phyloP scores from a whole-genome alignment of 2,888 invertebrate species.

The Atethmia centrago region DNA sequence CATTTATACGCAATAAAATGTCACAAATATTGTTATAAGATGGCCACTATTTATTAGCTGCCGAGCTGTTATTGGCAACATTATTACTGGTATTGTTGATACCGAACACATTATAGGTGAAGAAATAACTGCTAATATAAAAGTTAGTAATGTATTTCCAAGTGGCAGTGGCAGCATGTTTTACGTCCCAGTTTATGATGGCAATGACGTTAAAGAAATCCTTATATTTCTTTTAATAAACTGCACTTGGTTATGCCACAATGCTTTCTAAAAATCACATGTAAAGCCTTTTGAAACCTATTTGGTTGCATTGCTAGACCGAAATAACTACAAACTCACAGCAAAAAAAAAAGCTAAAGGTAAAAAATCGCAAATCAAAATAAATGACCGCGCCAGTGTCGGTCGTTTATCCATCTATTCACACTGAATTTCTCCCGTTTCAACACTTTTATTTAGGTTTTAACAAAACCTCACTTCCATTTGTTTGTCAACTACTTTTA shows the following conservation, averaged over 20 bases:
- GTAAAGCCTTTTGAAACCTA: not conserved
- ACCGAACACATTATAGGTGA: conserved; percentile 34
- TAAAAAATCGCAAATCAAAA: conserved; percentile 56
- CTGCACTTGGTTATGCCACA: not conserved
- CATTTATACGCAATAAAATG: conserved; percentile 64
- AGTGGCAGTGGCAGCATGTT: not conserved
- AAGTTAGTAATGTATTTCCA: conserved; percentile 32
- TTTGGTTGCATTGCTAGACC: not conserved
- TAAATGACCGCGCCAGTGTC: conserved; percentile 31
- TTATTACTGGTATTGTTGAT: conserved; percentile 52
- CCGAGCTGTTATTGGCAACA: conserved; percentile 50
- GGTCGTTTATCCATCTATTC: conserved; percentile 54
- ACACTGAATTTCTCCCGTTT: conserved; percentile 33
- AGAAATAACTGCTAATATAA: conserved; percentile 34
- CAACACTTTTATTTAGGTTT: conserved; percentile 41
- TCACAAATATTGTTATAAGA: conserved; percentile 50
- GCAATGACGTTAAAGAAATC: not conserved
- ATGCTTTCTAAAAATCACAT: conserved; percentile 11
- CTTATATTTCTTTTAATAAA: not conserved
- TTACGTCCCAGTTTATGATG: not conserved
- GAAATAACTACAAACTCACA: conserved; percentile 24
- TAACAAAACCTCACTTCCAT: conserved; percentile 42
- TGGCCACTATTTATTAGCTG: conserved; percentile 53
- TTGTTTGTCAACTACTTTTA: conserved; percentile 52
- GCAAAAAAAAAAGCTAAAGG: conserved; percentile 24